phyloP scores from a whole-genome alignment of 2,888 invertebrate genomes.

The Phyto melanocephala region DNA sequence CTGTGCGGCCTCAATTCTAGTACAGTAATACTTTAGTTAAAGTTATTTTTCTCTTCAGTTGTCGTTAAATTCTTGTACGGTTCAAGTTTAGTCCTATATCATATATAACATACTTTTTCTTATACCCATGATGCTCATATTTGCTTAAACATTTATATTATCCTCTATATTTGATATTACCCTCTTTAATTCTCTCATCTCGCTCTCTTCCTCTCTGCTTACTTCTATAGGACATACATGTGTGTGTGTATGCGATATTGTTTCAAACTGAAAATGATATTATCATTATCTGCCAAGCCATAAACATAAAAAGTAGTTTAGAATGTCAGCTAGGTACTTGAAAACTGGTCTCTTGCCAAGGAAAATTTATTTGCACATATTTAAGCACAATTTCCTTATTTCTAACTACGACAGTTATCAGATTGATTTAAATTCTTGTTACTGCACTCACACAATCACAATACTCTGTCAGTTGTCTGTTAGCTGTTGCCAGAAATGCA shows the following conservation, averaged over 20 bases:
- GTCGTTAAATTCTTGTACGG: no score
- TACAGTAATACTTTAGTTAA: no score
- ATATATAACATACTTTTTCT: no score
- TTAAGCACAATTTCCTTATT: slow-evolving; percentile 10
- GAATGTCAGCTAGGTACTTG: slow-evolving; percentile 52
- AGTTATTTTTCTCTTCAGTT: no score
- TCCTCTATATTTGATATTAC: no score
- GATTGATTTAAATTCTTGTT: no score
- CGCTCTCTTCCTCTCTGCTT: not conserved
- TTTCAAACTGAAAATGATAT: slow-evolving; percentile 42
- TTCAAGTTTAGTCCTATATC: no score
- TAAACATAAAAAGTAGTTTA: slow-evolving; percentile 49
- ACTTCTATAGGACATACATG: not conserved
- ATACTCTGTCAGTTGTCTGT: not conserved
- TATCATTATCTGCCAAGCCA: slow-evolving; percentile 52
- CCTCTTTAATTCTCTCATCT: no score
- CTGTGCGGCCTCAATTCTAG: no score
- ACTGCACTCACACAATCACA: not conserved
- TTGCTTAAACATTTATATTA: no score
- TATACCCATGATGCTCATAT: no score
- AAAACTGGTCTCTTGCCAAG: slow-evolving; percentile 61
- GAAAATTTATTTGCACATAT: slow-evolving; percentile 32
- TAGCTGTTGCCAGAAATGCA: not conserved
- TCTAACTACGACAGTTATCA: no score
- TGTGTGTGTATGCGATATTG: not conserved